Conservation (phyloP, 2,888 invertebrate species). For the Drosophila stalkeri region DNA sequence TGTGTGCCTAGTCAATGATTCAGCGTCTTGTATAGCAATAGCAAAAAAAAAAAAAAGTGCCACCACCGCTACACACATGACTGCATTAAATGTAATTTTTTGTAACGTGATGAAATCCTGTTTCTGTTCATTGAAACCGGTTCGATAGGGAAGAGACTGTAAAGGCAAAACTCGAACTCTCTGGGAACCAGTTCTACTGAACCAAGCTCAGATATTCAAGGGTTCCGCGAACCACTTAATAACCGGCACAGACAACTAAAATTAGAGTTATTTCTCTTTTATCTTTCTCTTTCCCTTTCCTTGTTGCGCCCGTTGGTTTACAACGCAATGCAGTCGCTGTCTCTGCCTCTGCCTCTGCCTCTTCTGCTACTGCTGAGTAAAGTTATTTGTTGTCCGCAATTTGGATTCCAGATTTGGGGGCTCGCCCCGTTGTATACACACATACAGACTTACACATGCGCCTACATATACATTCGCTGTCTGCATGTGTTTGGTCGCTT, state of each 20-base stretch:
- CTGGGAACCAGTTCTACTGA: conserved; percentile 12
- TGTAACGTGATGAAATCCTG: conserved; percentile 21
- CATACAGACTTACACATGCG: neutral
- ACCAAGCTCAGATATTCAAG: conserved; percentile 11
- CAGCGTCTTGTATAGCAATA: neutral
- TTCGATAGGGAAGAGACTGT: neutral
- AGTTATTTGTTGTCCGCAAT: conserved; percentile 42
- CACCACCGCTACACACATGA: neutral
- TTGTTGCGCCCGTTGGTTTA: conserved; percentile 30
- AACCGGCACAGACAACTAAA: conserved; percentile 16
- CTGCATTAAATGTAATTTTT: conserved; percentile 17
- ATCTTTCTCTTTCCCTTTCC: conserved; percentile 16
- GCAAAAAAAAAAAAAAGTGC: neutral
- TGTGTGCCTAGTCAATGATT: conserved; percentile 7
- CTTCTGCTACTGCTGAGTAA: neutral
- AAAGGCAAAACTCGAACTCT: neutral
- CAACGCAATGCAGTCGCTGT: conserved; percentile 28
- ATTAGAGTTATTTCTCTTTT: conserved; percentile 16
- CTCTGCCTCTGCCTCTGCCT: conserved; percentile 13
- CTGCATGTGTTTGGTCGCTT: conserved; percentile 34
- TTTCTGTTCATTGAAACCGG: conserved; percentile 17
- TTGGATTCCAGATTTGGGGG: conserved; percentile 77
- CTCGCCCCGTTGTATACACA: conserved; percentile 65
- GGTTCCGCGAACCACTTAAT: conserved; percentile 37
- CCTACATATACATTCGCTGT: neutral